A percentile compares a stretch with the other conserved stretches of the same genome.
phyloP scores from a whole-genome alignment of 2,888 invertebrate species.

The Drosophila buzzatii region DNA sequence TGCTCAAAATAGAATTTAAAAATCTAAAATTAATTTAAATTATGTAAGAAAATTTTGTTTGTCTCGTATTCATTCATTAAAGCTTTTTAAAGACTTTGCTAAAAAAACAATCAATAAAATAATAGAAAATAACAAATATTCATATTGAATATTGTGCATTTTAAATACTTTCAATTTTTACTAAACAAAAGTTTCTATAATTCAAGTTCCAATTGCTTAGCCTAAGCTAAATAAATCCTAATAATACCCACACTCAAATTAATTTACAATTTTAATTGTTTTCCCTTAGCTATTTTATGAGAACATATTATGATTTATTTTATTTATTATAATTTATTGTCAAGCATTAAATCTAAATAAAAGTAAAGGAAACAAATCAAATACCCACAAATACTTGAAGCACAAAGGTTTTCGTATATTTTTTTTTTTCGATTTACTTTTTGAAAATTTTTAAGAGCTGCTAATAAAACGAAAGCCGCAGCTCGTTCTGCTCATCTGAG shows the following conservation, averaged over 20 bases:
- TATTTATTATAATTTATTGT: constrained; percentile 3
- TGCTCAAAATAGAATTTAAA: too few relatives aligned
- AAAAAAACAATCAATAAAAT: too few relatives aligned
- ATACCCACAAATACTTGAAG: constrained; percentile 20
- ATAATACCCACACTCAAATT: neutral
- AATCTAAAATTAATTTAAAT: too few relatives aligned
- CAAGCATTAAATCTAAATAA: constrained; percentile 3
- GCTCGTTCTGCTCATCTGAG: constrained; percentile 62
- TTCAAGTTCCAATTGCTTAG: neutral
- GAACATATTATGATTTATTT: constrained; percentile 1
- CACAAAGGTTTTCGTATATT: constrained; percentile 30
- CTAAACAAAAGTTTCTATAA: neutral
- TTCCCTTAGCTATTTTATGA: neutral
- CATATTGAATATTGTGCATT: too few relatives aligned
- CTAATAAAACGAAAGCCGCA: constrained; percentile 55
- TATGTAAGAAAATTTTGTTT: too few relatives aligned
- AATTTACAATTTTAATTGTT: neutral
- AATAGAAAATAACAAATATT: too few relatives aligned
- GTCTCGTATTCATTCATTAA: too few relatives aligned
- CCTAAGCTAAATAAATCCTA: neutral
- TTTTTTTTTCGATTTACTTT: constrained; percentile 21
- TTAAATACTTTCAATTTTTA: neutral
- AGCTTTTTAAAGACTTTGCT: too few relatives aligned
- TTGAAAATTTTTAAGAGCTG: constrained; percentile 53
- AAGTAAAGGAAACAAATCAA: constrained; percentile 12